Evolutionary conservation across 2,888 invertebrate genomes (phyloP), one percentile per base, ranked within the genome.

Genomic region (Heliconius hortense): DNA sequence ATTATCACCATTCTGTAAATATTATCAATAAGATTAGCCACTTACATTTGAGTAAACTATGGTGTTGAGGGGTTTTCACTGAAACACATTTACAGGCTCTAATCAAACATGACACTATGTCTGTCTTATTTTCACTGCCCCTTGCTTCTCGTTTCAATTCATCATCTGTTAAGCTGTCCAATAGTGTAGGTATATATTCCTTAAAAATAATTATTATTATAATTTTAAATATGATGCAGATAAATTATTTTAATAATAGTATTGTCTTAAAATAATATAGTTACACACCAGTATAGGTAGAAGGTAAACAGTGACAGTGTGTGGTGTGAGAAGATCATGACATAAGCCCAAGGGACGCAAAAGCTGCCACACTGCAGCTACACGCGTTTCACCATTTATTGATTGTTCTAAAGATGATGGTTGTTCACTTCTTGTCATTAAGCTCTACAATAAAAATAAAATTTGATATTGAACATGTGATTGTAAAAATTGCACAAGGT

Each of bases 141-240:
- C 98, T 98, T 7, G 98, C 98, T 93, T 99, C 99, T 82, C 98
- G 97, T 88, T 99, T 99, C 77, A 99, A 91, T 88, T 99, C 99
- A 80, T 98, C 98, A 89, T 99, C 99, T 31, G 98, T 98, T 85
- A 99, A 94, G 90, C 97, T 97, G 87, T 99, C 98, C 86, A 99
- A 94, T 85, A 98, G 96, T 84, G 96, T 96, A 79, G 98, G 97
- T 82, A 98, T 97, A 90, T 97, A 97, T 95, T 98, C 97, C 98
- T 98, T 89, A 28, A 62, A 48, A 11, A 68, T 56, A 63, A 26
- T 13, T 56, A 43, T 43, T 11, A 35, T 24, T 13, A 60, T 43
- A 70, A 56, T n/a, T 64, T 63, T 26, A n/a, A 24, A 15, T 63
- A 21, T 26, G 11, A 15, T 24, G 24, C 10, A 31, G 15, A 48